Evolutionary conservation across 2,888 invertebrate genomes (phyloP), one percentile per base, ranked within the genome.

Genomic region (Drosophila gaucha): DNA sequence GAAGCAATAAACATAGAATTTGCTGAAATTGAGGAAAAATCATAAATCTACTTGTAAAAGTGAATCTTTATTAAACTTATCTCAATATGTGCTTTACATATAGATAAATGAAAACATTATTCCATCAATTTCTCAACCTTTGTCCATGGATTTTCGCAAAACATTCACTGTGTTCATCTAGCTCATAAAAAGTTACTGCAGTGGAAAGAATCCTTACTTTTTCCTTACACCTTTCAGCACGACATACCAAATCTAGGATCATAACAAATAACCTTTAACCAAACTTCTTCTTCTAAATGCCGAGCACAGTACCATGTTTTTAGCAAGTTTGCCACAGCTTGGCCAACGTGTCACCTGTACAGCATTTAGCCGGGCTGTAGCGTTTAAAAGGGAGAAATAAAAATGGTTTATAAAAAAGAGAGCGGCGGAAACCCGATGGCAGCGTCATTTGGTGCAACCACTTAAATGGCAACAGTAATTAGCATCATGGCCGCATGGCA

Each of bases 401-500:
- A 39, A 31, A 57, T 43, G 14, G 26, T 57, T 14, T 35, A 30
- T 28, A 49, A 55, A 28, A 47, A 60, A 41, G 43, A 51, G 36
- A 30, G 4, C 6, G 31, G 20, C 24, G 54, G 63, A 67, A 63
- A 51, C 51, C 65, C 59, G 51, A 56, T 74, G 62, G 69, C 62
- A 57, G 52, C 70, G 84, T 66, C 82, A 84, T 78, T 82, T 80
- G 84, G 60, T 86, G 86, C 82, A 86, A 84, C 84, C 85, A 84
- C 82, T 82, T 86, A 82, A 82, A 86, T 86, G 87, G 79, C 83
- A 86, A 54, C 82, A 76, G 79, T 83, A 83, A 83, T 83, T 83
- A 83, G 83, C 83, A 85, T 85, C 83, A 84, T 82, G 83, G 86
- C 80, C 85, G 75, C 78, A 73, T 86, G 86, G 80, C 84, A 83